Percentiles rank a stretch among this genome's conserved stretches.
Evolutionary conservation across 2,113 vertebrate species (phyloP).

Genomic region (Salminus brasiliensis): DNA sequence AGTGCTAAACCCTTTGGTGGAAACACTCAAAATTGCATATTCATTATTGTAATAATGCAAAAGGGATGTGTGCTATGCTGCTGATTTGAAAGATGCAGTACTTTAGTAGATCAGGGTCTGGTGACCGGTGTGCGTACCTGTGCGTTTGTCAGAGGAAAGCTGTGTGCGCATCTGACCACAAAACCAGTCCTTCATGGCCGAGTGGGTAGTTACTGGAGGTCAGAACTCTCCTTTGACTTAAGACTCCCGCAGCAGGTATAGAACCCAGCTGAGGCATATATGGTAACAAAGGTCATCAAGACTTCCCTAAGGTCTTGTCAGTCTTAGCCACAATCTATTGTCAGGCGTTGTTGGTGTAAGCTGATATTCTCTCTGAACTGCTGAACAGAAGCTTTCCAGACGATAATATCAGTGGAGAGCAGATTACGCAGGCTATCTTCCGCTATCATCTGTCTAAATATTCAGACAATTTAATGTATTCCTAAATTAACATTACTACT

Average conservation of each 20-base stretch:
- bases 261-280: conserved; percentile 69
- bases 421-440: conserved; percentile 44
- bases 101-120: too few relatives aligned
- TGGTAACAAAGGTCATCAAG: conserved; percentile 65
- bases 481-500: neutral
- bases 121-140: too few relatives aligned
- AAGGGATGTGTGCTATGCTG: too few relatives aligned
- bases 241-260: conserved; percentile 66
- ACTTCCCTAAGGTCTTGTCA: conserved; percentile 74
- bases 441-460: conserved; percentile 36
- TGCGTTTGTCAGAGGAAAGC: too few relatives aligned
- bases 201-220: neutral
- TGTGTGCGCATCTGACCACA: neutral
- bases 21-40: too few relatives aligned
- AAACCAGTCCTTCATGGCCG: conserved; percentile 13
- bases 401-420: conserved; percentile 62
- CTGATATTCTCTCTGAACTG: conserved; percentile 72
- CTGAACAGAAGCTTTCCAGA: conserved; percentile 62
- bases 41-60: too few relatives aligned
- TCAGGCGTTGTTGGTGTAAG: conserved; percentile 73
- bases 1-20: too few relatives aligned
- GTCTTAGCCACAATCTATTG: conserved; percentile 77
- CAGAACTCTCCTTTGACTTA: conserved; percentile 23
- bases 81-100: too few relatives aligned
- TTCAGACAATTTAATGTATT: conserved; percentile 16